phyloP scores from a whole-genome alignment of 2,113 vertebrate genomes.

The Pogona vitticeps region DNA sequence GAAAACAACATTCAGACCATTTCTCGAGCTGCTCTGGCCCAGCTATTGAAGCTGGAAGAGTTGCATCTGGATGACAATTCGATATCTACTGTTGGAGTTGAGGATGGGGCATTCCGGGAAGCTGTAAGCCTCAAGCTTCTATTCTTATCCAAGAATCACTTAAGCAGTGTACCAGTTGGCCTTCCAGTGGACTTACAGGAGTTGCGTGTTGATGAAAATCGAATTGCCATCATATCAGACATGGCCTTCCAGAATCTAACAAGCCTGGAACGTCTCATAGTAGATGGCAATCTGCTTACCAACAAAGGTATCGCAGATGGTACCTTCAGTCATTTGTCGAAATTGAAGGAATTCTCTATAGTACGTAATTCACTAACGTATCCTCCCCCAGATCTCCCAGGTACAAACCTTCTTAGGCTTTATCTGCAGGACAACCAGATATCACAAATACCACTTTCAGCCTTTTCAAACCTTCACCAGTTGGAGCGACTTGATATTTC shows the following conservation, averaged over 20 bases:
- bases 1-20: slow-evolving; percentile 99
- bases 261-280: slow-evolving; percentile 88
- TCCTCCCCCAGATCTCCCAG: slow-evolving; percentile 89
- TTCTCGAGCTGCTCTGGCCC: slow-evolving; percentile 91
- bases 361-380: slow-evolving; percentile 92
- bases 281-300: slow-evolving; percentile 95
- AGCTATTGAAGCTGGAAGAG: slow-evolving; percentile 91
- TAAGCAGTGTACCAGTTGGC: slow-evolving; percentile 95
- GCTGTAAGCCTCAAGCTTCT: slow-evolving; percentile 93
- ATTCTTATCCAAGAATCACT: slow-evolving; percentile 96
- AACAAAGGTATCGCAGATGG: slow-evolving; percentile 93
- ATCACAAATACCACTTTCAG: slow-evolving; percentile 87
- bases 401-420: slow-evolving; percentile 86
- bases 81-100: slow-evolving; percentile 96
- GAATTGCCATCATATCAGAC: slow-evolving; percentile 92
- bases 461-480: slow-evolving; percentile 87
- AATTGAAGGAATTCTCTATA: slow-evolving; percentile 92
- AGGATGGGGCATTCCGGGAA: slow-evolving; percentile 95
- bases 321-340: slow-evolving; percentile 90
- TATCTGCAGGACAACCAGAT: slow-evolving; percentile 98
- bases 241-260: slow-evolving; percentile 96
- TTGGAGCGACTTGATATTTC: slow-evolving; percentile 95
- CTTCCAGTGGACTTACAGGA: slow-evolving; percentile 91
- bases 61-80: slow-evolving; percentile 97
- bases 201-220: slow-evolving; percentile 93